Conservation (phyloP, 2,113 vertebrate species). For the Grus americana region DNA sequence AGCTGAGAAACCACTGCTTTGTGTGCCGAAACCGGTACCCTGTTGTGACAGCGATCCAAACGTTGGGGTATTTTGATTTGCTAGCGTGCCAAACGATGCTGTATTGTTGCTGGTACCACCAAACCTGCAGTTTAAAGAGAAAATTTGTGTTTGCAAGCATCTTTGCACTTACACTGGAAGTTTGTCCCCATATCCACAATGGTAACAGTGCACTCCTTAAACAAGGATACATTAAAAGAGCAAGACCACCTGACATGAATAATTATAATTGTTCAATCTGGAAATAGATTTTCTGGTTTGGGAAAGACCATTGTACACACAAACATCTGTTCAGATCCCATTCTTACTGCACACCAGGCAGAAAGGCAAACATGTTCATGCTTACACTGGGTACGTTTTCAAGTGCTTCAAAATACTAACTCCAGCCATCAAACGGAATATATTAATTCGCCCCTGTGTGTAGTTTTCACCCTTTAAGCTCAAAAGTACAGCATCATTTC, state of each 20-base stretch:
- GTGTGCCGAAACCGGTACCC: constrained; percentile 79
- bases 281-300: not conserved
- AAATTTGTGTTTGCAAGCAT: not conserved
- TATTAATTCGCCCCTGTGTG: not conserved
- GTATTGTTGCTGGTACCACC: constrained; percentile 80
- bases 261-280: not conserved
- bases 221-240: not conserved
- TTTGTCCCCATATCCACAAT: not conserved
- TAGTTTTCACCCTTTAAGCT: not conserved
- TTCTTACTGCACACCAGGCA: not conserved
- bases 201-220: not conserved
- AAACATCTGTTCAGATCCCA: not conserved
- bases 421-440: not conserved
- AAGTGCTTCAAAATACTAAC: not conserved
- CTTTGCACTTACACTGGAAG: not conserved
- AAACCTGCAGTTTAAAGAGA: constrained; percentile 78
- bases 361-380: not conserved
- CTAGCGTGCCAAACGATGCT: constrained; percentile 84
- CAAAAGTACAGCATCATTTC: accelerated
- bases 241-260: not conserved
- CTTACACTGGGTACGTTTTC: not conserved
- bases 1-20: constrained; percentile 81
- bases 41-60: constrained; percentile 90
- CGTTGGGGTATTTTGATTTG: constrained; percentile 81
- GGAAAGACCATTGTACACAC: not conserved